Evolutionary conservation across 2,888 invertebrate genomes (phyloP).

Genomic region (Lochmaea crataegi): DNA sequence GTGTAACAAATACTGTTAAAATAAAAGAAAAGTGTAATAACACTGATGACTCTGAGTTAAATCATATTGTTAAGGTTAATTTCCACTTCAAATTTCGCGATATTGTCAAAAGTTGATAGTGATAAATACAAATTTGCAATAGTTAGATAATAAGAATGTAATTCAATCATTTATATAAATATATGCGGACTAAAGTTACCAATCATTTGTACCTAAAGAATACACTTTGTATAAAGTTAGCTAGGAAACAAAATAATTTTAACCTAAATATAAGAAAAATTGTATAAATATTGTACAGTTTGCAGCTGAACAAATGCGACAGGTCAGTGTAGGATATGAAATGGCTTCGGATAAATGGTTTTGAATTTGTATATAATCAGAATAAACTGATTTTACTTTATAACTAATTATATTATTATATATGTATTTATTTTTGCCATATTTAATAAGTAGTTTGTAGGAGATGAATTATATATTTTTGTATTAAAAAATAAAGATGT

Average conservation of each 20-base stretch:
- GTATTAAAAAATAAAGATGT: conserved; percentile 35
- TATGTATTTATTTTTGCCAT: conserved; percentile 46
- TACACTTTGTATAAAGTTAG: neutral
- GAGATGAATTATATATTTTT: conserved; percentile 44
- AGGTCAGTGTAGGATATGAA: conserved; percentile 25
- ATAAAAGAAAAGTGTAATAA: neutral
- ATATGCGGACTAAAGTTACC: conserved; percentile 27
- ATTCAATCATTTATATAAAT: neutral
- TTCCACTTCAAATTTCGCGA: neutral
- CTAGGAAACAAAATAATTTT: conserved; percentile 9
- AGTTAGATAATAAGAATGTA: neutral
- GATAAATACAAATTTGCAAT: neutral
- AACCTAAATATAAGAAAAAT: conserved; percentile 24
- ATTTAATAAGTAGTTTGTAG: conserved; percentile 48
- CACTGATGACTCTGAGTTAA: neutral
- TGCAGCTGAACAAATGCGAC: neutral
- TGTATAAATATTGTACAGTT: conserved; percentile 21
- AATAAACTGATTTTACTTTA: conserved; percentile 8
- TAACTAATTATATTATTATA: neutral
- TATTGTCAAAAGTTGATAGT: no score
- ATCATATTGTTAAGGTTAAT: neutral
- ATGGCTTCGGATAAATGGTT: conserved; percentile 21
- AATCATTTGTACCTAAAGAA: conserved; percentile 18
- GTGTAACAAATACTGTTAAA: neutral
- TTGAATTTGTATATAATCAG: conserved; percentile 23